Percentiles rank a stretch among this genome's conserved stretches.
phyloP scores from a whole-genome alignment of 2,113 vertebrate species.

The Psilopsiagon aurifrons region DNA sequence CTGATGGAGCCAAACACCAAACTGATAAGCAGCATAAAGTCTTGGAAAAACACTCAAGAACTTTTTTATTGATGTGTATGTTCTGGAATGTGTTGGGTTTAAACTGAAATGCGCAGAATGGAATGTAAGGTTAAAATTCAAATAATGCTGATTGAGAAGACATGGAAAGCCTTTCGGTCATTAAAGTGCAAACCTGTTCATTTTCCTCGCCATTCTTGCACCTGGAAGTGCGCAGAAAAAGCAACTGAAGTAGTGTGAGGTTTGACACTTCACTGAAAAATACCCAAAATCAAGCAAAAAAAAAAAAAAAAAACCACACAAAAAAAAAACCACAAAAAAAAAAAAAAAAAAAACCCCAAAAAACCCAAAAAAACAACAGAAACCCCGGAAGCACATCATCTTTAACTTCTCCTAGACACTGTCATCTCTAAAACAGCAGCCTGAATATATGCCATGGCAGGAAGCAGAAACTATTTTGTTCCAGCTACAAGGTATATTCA shows the following conservation, averaged over 20 bases:
- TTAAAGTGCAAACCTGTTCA: background rate
- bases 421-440: background rate
- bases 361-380: background rate
- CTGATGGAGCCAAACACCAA: background rate
- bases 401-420: background rate
- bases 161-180: background rate
- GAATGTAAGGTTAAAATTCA: background rate
- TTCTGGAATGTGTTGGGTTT: background rate
- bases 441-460: fast-evolving
- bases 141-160: background rate
- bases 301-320: background rate
- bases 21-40: background rate
- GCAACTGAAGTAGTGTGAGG: fast-evolving
- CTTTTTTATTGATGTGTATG: background rate
- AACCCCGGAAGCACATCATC: background rate
- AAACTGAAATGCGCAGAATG: background rate
- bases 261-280: background rate
- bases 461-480: background rate
- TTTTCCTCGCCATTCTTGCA: background rate
- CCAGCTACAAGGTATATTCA: background rate
- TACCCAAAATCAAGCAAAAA: background rate
- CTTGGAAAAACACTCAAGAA: background rate
- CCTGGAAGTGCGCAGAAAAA: background rate
- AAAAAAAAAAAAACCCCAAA: background rate
- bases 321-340: background rate